Evolutionary conservation across 2,113 vertebrate species (phyloP), one percentile per base, ranked within the genome.

Genomic region (Elephantulus edwardii): DNA sequence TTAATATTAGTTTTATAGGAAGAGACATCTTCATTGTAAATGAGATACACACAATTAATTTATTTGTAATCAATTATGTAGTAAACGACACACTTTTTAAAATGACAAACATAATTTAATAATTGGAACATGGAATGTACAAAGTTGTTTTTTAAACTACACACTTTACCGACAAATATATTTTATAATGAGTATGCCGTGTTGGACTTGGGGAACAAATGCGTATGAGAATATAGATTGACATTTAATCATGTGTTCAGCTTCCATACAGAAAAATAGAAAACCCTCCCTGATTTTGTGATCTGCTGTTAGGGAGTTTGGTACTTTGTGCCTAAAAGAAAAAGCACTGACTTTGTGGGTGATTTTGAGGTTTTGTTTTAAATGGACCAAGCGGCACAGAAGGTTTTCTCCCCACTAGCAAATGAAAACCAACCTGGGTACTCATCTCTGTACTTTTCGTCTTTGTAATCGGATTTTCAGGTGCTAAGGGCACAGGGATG

Each of bases 1-100:
- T 91, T 58, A 75, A 76, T 91, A 68, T 35, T 46, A 60, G 35
- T 70, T 82, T 28, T 38, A 40, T 16, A 74, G 48, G 62, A 83
- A 62, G 19, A 70, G 64, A 60, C 60, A 19, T 66, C 62, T 74
- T 66, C n/a, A 81, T 92, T 78, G 83, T 40, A 89, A 93, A 83
- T 75, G 79, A 92, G 56, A 89, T 26, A 3, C 12, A 40, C 42
- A 30, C 72, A 44, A 60, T 84, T 94, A 38, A 83, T 86, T 90
- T 93, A 76, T 90, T 86, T 86, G 62, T 83, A 86, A 93, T 96
- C 82, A 77, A 93, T 94, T 79, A 62, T 44, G 72, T 80, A 74
- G 81, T 17, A 88, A 64, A 85, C 16, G 0, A n/a, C 38, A 62
- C 30, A 60, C 42, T 79, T 81, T 93, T n/a, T n/a, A n/a, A n/a